These are phyloP conservation scores for Ictalurus furcatus DNA, from an alignment of 2,113 vertebrate species.

Conservation along the genomic window DNA sequence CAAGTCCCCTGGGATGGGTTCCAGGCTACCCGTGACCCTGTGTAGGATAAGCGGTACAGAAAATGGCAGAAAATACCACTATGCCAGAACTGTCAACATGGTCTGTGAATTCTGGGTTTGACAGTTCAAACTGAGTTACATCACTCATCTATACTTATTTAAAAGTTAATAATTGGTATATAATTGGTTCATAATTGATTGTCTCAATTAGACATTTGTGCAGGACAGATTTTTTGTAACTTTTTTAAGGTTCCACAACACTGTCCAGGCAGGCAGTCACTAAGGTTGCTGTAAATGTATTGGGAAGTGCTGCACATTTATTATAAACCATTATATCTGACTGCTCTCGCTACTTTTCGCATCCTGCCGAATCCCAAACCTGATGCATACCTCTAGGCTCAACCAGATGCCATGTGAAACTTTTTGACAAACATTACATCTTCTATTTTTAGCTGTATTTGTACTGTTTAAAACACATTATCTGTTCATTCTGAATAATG, in stretches of 20 bases:
- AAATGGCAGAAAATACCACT: too few relatives aligned
- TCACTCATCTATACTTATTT: not conserved
- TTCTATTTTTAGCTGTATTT: not conserved
- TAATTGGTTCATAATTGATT: not conserved
- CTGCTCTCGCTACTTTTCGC: not conserved
- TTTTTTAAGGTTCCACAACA: not conserved
- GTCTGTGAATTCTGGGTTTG: too few relatives aligned
- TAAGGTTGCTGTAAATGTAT: not conserved
- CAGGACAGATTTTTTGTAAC: not conserved
- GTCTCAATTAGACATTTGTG: not conserved
- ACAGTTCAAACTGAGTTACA: not conserved
- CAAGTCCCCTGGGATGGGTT: too few relatives aligned
- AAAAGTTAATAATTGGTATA: too few relatives aligned
- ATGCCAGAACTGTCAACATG: too few relatives aligned
- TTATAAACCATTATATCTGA: not conserved
- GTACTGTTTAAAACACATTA: not conserved
- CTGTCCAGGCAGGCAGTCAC: not conserved
- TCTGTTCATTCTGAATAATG: not conserved
- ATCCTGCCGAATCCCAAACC: not conserved
- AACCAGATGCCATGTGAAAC: not conserved
- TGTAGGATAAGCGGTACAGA: too few relatives aligned
- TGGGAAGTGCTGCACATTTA: not conserved
- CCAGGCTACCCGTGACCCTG: too few relatives aligned
- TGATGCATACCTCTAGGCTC: not conserved
- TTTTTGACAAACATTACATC: not conserved